Evolutionary conservation across 2,888 invertebrate species (phyloP).

Genomic region (Helobdella robusta): DNA sequence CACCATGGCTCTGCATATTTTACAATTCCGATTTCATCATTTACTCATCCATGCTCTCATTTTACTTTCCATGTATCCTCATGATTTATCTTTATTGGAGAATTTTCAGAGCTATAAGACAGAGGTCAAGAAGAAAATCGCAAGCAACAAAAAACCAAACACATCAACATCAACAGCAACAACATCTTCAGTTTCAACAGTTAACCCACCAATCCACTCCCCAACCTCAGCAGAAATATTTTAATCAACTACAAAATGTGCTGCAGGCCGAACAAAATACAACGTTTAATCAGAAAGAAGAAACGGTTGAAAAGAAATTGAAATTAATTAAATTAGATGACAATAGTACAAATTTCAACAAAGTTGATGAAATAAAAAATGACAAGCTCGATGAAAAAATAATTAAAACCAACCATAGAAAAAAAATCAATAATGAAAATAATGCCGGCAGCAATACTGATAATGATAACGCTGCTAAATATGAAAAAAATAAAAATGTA

Average conservation of each 20-base stretch:
- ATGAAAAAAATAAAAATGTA: too few species aligned
- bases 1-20: conserved; percentile 61
- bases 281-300: background rate
- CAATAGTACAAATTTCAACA: background rate
- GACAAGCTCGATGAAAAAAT: background rate
- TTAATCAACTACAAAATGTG: too few species aligned
- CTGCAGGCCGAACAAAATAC: too few species aligned
- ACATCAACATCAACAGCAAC: too few species aligned
- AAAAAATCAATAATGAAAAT: too few species aligned
- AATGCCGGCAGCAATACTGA: too few species aligned
- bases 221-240: background rate
- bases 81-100: conserved; percentile 95
- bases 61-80: conserved; percentile 92
- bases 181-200: background rate
- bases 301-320: background rate
- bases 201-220: background rate
- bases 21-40: conserved; percentile 96
- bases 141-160: conserved; percentile 13
- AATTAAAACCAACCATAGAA: background rate
- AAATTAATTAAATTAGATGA: background rate
- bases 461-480: background rate
- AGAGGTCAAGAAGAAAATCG: conserved; percentile 39
- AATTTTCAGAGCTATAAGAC: conserved; percentile 75
- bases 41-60: conserved; percentile 94
- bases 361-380: background rate